These are phyloP conservation scores for Drosophila merina DNA, from an alignment of 2,888 invertebrate genomes.

Conservation along the genomic window DNA sequence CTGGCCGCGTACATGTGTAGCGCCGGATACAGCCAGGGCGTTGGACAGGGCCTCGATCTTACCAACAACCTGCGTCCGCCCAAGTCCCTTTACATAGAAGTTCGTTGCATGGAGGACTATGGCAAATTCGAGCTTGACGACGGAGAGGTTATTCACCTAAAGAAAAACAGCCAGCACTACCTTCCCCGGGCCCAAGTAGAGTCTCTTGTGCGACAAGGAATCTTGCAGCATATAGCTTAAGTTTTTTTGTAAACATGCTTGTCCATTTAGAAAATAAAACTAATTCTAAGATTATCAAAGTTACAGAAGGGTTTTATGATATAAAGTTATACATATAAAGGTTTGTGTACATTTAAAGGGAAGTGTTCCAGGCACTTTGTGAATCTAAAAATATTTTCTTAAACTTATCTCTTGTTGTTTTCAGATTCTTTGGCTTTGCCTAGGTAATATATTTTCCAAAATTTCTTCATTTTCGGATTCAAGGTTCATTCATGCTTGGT, in stretches of 20 bases:
- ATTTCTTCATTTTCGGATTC: too few relatives aligned
- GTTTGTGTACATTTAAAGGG: too few relatives aligned
- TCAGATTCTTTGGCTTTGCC: too few relatives aligned
- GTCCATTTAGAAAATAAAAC: neutral
- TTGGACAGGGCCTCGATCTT: constrained; percentile 90
- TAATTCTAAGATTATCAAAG: neutral
- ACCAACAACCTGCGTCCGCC: constrained; percentile 95
- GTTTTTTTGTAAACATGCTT: constrained; percentile 2
- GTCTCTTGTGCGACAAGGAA: constrained; percentile 94
- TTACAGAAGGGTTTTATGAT: too few relatives aligned
- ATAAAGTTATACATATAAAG: too few relatives aligned
- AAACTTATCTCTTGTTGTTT: too few relatives aligned
- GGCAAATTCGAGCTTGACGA: constrained; percentile 97
- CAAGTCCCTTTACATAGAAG: constrained; percentile 96
- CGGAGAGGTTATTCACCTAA: constrained; percentile 94
- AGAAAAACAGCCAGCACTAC: constrained; percentile 95
- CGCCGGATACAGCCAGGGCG: constrained; percentile 90
- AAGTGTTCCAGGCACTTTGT: too few relatives aligned
- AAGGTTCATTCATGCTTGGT: too few relatives aligned
- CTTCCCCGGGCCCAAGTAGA: constrained; percentile 95
- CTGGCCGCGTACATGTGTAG: constrained; percentile 95
- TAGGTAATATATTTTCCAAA: too few relatives aligned
- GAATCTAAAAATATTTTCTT: too few relatives aligned
- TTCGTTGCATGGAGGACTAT: constrained; percentile 94
- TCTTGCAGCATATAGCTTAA: constrained; percentile 86